Conservation (phyloP, 2,797 vertebrate species). For the Remorina albescens region DNA sequence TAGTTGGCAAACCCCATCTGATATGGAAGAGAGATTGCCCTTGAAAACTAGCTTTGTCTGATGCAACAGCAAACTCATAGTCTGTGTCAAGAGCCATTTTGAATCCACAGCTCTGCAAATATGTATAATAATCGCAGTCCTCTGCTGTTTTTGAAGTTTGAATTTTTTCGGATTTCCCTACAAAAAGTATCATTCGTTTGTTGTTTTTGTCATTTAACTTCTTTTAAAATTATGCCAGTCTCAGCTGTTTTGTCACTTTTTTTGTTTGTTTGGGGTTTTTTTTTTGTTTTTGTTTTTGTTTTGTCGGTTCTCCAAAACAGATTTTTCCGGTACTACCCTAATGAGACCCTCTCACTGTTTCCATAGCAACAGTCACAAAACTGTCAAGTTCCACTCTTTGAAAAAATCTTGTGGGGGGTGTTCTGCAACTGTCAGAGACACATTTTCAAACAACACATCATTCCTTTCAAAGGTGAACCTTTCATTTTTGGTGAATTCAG, state of each 20-base stretch:
- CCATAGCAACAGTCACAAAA: slow-evolving; percentile 88
- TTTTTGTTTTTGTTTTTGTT: background rate
- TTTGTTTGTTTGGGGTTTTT: too few species aligned
- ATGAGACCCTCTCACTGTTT: slow-evolving; percentile 84
- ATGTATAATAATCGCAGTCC: slow-evolving; percentile 62
- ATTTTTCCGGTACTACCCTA: slow-evolving; percentile 82
- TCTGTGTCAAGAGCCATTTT: slow-evolving; percentile 68
- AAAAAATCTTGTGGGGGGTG: slow-evolving; percentile 76
- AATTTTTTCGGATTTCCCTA: slow-evolving; percentile 59
- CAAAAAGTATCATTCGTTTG: slow-evolving; percentile 55
- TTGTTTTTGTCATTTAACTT: slow-evolving; percentile 60
- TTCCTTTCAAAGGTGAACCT: slow-evolving; percentile 79
- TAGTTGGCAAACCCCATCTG: slow-evolving; percentile 56
- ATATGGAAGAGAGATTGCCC: slow-evolving; percentile 60
- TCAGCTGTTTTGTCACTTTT: slow-evolving; percentile 63
- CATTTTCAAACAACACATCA: slow-evolving; percentile 79
- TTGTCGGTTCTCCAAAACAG: slow-evolving; percentile 69
- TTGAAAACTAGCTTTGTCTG: slow-evolving; percentile 71
- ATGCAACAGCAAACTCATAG: slow-evolving; percentile 69
- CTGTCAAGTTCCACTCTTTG: slow-evolving; percentile 86
- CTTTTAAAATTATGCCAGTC: slow-evolving; percentile 61
- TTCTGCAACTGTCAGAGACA: slow-evolving; percentile 84
- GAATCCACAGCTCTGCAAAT: slow-evolving; percentile 65
- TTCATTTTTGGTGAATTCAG: slow-evolving; percentile 81
- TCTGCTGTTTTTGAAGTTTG: slow-evolving; percentile 65